Evolutionary conservation across 2,888 invertebrate genomes (phyloP), one percentile per base, ranked within the genome.

Genomic region (Amiota minor): DNA sequence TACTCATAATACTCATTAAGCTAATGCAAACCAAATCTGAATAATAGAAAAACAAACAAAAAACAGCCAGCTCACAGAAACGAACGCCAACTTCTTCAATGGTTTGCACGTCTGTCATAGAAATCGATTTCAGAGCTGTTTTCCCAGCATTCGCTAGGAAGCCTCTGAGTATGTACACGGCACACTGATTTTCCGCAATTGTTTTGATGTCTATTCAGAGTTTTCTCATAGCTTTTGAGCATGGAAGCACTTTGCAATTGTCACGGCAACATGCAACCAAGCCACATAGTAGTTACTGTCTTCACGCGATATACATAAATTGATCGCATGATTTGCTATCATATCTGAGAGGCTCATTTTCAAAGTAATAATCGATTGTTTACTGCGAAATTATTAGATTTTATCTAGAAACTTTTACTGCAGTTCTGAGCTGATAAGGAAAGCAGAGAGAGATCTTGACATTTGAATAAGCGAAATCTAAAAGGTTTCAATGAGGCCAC

Each of bases 221-320:
- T 95, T 93, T 84, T 95, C 95, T 96, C 96, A 96, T 61, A 96
- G 89, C 79, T 92, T 92, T 6, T 35, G 35, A 0, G 93, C 92
- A 46, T 90, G 83, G 76, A 95, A 91, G 83, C 95, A 94, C 90
- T 95, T 95, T 9, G 92, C 90, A 72, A 96, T 90, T 46, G 92
- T 89, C 23, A 93, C 88, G 0, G 94, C 89, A 35, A 35, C 35
- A 88, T 92, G 93, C 6, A 93, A 84, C 14, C 94, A 89, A 0
- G 92, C 91, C 71, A 46, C 45, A 12, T 47, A 12, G 18, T 18
- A 65, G 47, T 16, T 50, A 23, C 50, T 50, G 14, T 20, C 56
- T 16, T 18, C 20, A 49, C 20, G 14, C 20, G 67, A 67, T 35
- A 4, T 4, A 35, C 35, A 35, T 35, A 56, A 56, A 56, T 71